Evolutionary conservation across 2,888 invertebrate genomes (phyloP), one percentile per base, ranked within the genome.

Genomic region (Cosmia trapezina): DNA sequence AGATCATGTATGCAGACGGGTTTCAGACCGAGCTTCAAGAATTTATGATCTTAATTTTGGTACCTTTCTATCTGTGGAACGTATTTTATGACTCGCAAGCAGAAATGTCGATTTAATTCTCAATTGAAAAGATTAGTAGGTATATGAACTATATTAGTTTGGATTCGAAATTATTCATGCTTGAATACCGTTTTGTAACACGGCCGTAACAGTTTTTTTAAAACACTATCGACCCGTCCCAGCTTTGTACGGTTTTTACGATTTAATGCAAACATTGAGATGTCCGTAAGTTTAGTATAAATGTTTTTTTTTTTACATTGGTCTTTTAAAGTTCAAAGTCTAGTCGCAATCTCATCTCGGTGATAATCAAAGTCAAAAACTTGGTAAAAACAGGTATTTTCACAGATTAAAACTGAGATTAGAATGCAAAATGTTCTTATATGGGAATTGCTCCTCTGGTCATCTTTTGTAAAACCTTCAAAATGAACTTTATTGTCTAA

Each of bases 21-120:
- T 72, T 72, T 47, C 43, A 60, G 22, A 37, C 51, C 4, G 19
- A 22, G 19, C 19, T 47, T 12, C 19, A n/a, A 22, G 53, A 72
- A 72, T 73, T 54, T 72, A 73, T 60, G 45, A 6, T 37, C 28
- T 60, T 60, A 54, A 61, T 72, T 28, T 73, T 72, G 37, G 22
- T 43, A 37, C 53, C 72, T 72, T 72, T 43, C 14, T 43, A n/a
- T 28, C n/a, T 12, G 17, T 17, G 37, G 28, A 8, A 22, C 12
- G 45, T 54, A 41, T 54, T 53, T 72, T 53, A 60, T 60, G 17
- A 37, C 28, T 8, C 0, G 56, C 41, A 14, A 71, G 43, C 22
- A 57, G 22, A 17, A 22, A 71, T 51, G 4, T 19, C 6, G 43
- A 33, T 45, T 51, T 71, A 33, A 71, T 22, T 14, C 22, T 22